Conservation (phyloP, 2,888 invertebrate species). For the Scelioninae gen. 2 region DNA sequence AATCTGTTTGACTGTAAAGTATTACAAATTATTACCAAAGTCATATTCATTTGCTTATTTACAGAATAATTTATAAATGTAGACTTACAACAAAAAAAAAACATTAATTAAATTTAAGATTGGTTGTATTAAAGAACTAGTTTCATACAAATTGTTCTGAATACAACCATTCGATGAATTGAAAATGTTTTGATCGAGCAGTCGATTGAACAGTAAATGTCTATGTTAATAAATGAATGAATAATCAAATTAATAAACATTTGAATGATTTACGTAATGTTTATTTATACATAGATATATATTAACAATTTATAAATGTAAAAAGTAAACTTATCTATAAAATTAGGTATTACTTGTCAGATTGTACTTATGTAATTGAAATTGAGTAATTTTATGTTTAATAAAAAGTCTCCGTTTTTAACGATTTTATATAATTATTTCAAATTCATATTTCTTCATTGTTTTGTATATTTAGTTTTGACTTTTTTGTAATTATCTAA, state of each 20-base stretch:
- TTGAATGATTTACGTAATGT: slow-evolving; percentile 20
- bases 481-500: too few species aligned
- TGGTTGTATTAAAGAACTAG: neutral
- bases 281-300: too few species aligned
- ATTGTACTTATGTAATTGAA: too few species aligned
- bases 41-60: slow-evolving; percentile 29
- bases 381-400: too few species aligned
- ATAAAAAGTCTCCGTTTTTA: too few species aligned
- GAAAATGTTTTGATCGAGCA: neutral
- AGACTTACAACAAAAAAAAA: neutral
- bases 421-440: too few species aligned
- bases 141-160: neutral
- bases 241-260: slow-evolving; percentile 27
- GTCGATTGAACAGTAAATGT: slow-evolving; percentile 1
- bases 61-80: slow-evolving; percentile 4
- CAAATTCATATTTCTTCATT: too few species aligned
- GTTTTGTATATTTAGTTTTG: too few species aligned
- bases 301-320: too few species aligned
- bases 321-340: too few species aligned
- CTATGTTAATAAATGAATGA: slow-evolving; percentile 21
- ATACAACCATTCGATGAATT: neutral
- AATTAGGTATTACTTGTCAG: too few species aligned
- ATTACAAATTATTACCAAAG: slow-evolving; percentile 4
- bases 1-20: too few species aligned
- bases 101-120: neutral